Evolutionary conservation across 2,797 vertebrate species (phyloP), one percentile per base, ranked within the genome.

Genomic region (Pelobates cultripes): DNA sequence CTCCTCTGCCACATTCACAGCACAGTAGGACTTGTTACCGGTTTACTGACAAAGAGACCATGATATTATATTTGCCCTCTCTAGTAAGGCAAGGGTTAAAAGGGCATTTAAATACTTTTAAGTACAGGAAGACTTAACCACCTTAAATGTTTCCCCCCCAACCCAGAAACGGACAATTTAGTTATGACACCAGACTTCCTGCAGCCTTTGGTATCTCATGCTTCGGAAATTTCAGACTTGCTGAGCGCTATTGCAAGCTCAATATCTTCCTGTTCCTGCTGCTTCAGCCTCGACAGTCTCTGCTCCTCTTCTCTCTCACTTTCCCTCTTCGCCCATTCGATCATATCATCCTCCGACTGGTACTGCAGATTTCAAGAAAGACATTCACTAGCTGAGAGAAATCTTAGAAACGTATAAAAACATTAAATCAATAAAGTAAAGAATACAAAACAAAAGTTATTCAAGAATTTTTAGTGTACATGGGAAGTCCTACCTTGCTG

Each of bases 181-280:
- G 69, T 63, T 61, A 75, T 87, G 82, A 85, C 82, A 80, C 81
- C 85, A 12, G 86, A 78, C 81, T 14, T 10, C 61, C 61, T n/a
- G 85, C 84, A 6, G 28, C 28, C 28, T 28, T 2, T 10, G 47
- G 43, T 14, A 2, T 43, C 89, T 93, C 89, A 91, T 83, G 93
- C 92, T 91, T 99, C 97, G 94, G 97, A 97, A 86, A 99, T 94
- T 92, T 99, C 97, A 73, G 98, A 99, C 90, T 99, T 98, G 95
- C 98, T 99, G 87, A 99, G 97, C 75, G 98, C 98, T 87, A 99
- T 99, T 86, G 98, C 98, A 90, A 99, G 94, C 91, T 99, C 98
- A 91, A 99, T 91, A 91, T 99, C 98, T 87, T 99, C 98, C 89
- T 98, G 97, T 73, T 99, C 97, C 91, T 99, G 98, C 89, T 98